phyloP scores from a whole-genome alignment of 30 jellyfish, hydroid and myxozoan species.

The Phacellophora camtschatica region DNA sequence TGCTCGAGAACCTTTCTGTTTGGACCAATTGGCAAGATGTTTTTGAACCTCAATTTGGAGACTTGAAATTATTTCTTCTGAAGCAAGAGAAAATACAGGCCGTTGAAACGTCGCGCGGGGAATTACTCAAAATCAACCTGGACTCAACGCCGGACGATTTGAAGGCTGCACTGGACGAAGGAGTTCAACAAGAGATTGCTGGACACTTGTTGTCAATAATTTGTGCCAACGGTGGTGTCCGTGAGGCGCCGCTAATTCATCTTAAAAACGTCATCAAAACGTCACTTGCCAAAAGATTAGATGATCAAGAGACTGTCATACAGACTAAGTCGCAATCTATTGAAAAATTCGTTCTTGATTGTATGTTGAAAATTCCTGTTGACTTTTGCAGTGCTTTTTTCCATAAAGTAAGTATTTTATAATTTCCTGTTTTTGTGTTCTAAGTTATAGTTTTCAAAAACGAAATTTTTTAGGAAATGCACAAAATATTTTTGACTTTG shows the following conservation, averaged over 20 bases:
- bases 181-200: slow-evolving; percentile 38
- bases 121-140: slow-evolving; percentile 27
- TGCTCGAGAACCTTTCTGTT: slow-evolving; percentile 53
- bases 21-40: slow-evolving; percentile 76
- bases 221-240: slow-evolving; percentile 38
- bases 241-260: slow-evolving; percentile 62
- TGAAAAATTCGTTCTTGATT: slow-evolving; percentile 50
- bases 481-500: too few species aligned
- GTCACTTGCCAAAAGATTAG: slow-evolving; percentile 7
- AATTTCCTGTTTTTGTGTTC: too few species aligned
- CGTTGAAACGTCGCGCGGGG: slow-evolving; percentile 34
- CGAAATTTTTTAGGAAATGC: too few species aligned
- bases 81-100: slow-evolving; percentile 25
- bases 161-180: slow-evolving; percentile 5
- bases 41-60: slow-evolving; percentile 69
- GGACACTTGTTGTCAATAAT: slow-evolving; percentile 62
- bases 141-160: slow-evolving; percentile 57
- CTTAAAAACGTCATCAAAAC: slow-evolving; percentile 50
- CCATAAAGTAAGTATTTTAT: slow-evolving; percentile 56
- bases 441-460: too few species aligned
- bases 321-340: background rate
- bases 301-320: background rate
- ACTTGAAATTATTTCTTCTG: slow-evolving; percentile 32
- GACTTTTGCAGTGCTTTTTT: slow-evolving; percentile 54
- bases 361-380: slow-evolving; percentile 61